Percentiles rank a stretch among this genome's conserved stretches.
These are phyloP conservation scores for Dryas iulia DNA, from an alignment of 1,140 invertebrate species.

Conservation along the genomic window DNA sequence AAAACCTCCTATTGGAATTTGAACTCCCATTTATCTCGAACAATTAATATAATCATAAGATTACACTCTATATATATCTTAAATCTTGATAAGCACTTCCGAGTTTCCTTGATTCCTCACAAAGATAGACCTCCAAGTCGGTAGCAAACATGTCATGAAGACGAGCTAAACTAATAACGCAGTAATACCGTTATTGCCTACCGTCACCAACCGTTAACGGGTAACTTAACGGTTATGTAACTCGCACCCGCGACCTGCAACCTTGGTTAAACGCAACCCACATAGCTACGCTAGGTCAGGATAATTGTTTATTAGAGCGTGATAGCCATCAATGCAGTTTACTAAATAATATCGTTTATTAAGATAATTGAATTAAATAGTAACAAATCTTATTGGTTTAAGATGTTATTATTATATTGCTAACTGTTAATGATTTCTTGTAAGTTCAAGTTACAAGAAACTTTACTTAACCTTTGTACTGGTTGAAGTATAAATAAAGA, in stretches of 20 bases:
- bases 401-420: no score
- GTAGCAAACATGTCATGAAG: slow-evolving; percentile 11
- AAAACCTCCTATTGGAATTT: no score
- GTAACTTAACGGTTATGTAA: slow-evolving; percentile 44
- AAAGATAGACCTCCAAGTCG: not conserved
- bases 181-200: slow-evolving; percentile 26
- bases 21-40: not conserved
- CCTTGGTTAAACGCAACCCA: slow-evolving; percentile 37
- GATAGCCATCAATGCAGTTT: not conserved
- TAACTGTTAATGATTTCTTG: no score
- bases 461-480: no score
- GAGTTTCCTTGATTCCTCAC: not conserved
- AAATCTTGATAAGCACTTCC: no score
- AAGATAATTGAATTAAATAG: no score
- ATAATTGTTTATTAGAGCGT: slow-evolving; percentile 22
- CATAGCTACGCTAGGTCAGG: not conserved
- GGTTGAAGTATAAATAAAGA: no score
- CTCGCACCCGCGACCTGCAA: slow-evolving; percentile 27
- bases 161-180: slow-evolving; percentile 20
- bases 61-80: not conserved
- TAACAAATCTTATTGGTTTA: no score
- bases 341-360: no score
- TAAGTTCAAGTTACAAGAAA: no score
- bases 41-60: not conserved
- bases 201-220: slow-evolving; percentile 40